Evolutionary conservation across 2,888 invertebrate genomes (phyloP), one percentile per base, ranked within the genome.

Genomic region (Synergus umbraculus): DNA sequence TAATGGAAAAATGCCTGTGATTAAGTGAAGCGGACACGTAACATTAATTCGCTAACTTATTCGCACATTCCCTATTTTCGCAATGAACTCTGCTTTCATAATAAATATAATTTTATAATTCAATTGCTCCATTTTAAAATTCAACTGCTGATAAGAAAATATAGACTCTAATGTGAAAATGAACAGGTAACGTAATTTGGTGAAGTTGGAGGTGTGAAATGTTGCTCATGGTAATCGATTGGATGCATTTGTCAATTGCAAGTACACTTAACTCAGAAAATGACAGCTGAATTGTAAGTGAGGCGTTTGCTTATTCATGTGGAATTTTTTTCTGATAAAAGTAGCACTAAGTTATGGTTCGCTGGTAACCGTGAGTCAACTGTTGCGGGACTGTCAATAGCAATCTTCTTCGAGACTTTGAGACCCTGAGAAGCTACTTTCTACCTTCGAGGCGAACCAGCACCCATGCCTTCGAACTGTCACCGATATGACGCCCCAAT

Each of bases 361-460:
- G 9, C 9, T 10, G 10, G 49, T 73, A 73, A 66, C 18, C 44
- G 10, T 66, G 54, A 73, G 54, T n/a, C 66, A 66, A 66, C 66
- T 66, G 66, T 66, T 66, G 73, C 49, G 37, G 37, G 54, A 41
- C 54, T 73, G 54, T 41, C 73, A 73, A 73, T 69, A 54, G 54
- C 73, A 73, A 54, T 73, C 37, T 73, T 69, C 49, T 49, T 49
- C n/a, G 46, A 69, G 69, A 69, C 44, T 15, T 18, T 2, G 15
- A 15, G 49, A 49, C 22, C 49, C 41, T 46, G 44, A 44, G 43
- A 22, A 67, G 46, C n/a, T 73, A 86, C 86, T 86, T 86, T 86
- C 86, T 86, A 86, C 86, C 84, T 86, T 78, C 84, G 82, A 86
- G 85, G 85, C 85, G 83, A 86, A 73, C 73, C 73, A n/a, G 73